Percentiles rank a stretch among this genome's conserved stretches.
Evolutionary conservation across 2,888 invertebrate genomes (phyloP).

Genomic region (Aleiodes testaceus): DNA sequence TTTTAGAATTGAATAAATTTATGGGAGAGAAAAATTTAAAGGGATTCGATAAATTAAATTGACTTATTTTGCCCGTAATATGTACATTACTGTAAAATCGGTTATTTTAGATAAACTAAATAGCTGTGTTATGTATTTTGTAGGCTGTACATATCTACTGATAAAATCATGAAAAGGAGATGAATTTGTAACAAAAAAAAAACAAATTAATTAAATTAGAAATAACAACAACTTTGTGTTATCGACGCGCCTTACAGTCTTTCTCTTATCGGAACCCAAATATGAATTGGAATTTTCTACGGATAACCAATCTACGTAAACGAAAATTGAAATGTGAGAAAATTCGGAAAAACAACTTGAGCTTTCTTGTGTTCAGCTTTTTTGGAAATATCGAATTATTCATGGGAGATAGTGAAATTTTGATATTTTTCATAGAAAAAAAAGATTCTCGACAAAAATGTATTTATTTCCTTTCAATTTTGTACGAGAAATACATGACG

Average conservation of each 20-base stretch:
- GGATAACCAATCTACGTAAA: too few relatives aligned
- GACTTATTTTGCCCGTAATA: constrained; percentile 17
- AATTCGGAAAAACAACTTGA: neutral
- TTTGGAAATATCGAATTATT: neutral
- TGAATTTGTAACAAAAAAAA: constrained; percentile 32
- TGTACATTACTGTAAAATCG: constrained; percentile 70
- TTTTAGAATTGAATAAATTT: neutral
- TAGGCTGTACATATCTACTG: constrained; percentile 66
- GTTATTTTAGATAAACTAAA: constrained; percentile 60
- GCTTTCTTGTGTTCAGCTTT: neutral
- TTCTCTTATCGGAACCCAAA: constrained; percentile 9
- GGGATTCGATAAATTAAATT: constrained; percentile 15
- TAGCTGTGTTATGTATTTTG: constrained; percentile 67
- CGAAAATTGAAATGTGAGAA: neutral
- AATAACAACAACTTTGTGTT: constrained; percentile 27
- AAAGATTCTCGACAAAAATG: too few relatives aligned
- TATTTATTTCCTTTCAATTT: too few relatives aligned
- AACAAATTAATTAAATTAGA: constrained; percentile 12
- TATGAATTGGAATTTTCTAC: neutral
- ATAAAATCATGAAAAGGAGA: constrained; percentile 48
- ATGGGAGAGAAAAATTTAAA: neutral
- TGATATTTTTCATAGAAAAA: too few relatives aligned
- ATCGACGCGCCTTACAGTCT: constrained; percentile 22
- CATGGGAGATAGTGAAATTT: constrained; percentile 31
- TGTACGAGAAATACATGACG: too few relatives aligned